Evolutionary conservation across 2,888 invertebrate species (phyloP), one percentile per base, ranked within the genome.

Genomic region (Luperina testacea): DNA sequence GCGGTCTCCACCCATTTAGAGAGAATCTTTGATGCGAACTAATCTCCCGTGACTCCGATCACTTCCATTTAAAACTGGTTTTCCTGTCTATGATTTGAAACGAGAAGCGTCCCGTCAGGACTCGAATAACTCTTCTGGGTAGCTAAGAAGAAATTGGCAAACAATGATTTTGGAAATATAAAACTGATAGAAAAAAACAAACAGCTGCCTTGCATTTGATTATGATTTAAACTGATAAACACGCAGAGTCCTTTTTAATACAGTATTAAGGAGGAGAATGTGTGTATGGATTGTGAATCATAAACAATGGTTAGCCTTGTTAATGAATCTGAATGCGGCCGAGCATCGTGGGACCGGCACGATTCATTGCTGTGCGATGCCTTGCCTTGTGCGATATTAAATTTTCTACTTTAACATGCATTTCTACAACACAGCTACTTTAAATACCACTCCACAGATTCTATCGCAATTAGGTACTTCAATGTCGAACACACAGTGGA

Each of bases 281-380:
- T 87, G 88, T 90, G 82, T 87, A 92, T 91, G 90, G 90, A 92
- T 92, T 90, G 90, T 88, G 90, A 89, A 89, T 89, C 90, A 91
- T 92, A 92, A 94, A 95, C 94, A 95, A 95, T 94, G 92, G 92
- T 90, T 92, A 92, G 92, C 95, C 96, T 96, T 95, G 96, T 95
- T 95, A 95, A 95, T 96, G 96, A 95, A 95, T 90, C 91, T 88
- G 90, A 92, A 91, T 91, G 92, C 94, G 94, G 84, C 85, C 81
- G 84, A 72, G 81, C 76, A 73, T 92, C 94, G 93, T 93, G 94
- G 89, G 92, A 93, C 90, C 90, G 89, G 86, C 91, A 89, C 92
- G 90, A 92, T 89, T 92, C 90, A 89, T 90, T 87, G 88, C 88
- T 87, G 88, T 84, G 82, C 87, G 76, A 86, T 89, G 88, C 86